These are phyloP conservation scores for Pseudococcus longispinus DNA, from an alignment of 2,888 invertebrate genomes.

Conservation along the genomic window DNA sequence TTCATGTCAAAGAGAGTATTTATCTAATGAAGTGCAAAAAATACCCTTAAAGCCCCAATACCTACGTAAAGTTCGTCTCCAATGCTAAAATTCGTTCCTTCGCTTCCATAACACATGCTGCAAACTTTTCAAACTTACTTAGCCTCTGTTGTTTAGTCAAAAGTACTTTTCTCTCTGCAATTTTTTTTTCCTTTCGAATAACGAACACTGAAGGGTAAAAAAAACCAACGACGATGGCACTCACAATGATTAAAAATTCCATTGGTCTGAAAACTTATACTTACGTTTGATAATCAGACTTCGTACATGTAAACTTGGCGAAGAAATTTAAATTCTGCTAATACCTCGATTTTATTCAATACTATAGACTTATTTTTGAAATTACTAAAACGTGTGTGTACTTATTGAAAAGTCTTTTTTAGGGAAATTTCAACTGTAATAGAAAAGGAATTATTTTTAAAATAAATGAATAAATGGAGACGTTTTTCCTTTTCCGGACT, in stretches of 20 bases:
- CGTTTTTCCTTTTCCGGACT: neutral
- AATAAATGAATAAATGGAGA: neutral
- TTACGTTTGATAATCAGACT: neutral
- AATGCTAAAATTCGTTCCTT: neutral
- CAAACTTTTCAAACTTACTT: neutral
- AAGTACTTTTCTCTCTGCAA: neutral
- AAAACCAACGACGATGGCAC: neutral
- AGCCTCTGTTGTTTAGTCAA: neutral
- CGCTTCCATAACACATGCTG: neutral
- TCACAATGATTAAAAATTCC: conserved; percentile 12
- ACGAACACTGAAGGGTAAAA: neutral
- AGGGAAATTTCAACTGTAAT: too few relatives aligned
- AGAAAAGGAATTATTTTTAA: neutral
- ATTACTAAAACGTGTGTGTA: too few relatives aligned
- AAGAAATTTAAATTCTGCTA: neutral
- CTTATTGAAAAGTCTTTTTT: too few relatives aligned
- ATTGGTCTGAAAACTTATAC: neutral
- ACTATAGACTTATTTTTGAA: neutral
- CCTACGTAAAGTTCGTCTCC: neutral
- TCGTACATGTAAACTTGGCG: neutral
- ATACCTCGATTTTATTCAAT: neutral
- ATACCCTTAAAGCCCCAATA: neutral
- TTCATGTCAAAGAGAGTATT: neutral
- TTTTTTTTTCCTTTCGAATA: neutral
- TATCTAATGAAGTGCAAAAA: neutral